Conservation (phyloP, 2,113 vertebrate species). For the Capreolus pygargus region DNA sequence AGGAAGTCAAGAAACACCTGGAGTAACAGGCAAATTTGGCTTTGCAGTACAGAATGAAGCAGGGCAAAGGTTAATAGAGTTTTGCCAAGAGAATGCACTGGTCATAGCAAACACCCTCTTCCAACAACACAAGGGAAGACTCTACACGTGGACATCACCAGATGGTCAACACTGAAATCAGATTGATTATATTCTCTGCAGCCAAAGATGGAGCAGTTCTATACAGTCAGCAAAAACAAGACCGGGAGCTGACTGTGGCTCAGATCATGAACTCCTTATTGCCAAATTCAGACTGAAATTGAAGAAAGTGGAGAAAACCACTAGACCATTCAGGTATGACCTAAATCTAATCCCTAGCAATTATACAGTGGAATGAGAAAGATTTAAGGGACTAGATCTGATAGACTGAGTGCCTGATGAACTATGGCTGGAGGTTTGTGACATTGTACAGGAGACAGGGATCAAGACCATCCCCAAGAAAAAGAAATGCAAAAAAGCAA, state of each 20-base stretch:
- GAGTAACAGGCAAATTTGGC: not conserved
- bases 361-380: not conserved
- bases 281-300: not conserved
- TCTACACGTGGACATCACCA: not conserved
- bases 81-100: not conserved
- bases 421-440: accelerated
- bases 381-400: not conserved
- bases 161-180: not conserved
- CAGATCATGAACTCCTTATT: not conserved
- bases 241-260: not conserved
- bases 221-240: not conserved
- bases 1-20: not conserved
- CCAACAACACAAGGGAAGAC: not conserved
- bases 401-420: not conserved
- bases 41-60: not conserved
- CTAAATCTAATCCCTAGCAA: not conserved
- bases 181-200: not conserved
- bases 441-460: not conserved
- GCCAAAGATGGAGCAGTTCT: not conserved
- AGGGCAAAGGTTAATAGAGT: not conserved
- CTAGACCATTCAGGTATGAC: not conserved
- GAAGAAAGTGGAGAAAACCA: not conserved
- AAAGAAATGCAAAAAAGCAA: not conserved
- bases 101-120: not conserved
- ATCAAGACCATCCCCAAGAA: not conserved